Percentiles rank a stretch among this genome's conserved stretches.
These are phyloP conservation scores for Mormyrus lacerda DNA, from an alignment of 2,113 vertebrate genomes.

Conservation along the genomic window DNA sequence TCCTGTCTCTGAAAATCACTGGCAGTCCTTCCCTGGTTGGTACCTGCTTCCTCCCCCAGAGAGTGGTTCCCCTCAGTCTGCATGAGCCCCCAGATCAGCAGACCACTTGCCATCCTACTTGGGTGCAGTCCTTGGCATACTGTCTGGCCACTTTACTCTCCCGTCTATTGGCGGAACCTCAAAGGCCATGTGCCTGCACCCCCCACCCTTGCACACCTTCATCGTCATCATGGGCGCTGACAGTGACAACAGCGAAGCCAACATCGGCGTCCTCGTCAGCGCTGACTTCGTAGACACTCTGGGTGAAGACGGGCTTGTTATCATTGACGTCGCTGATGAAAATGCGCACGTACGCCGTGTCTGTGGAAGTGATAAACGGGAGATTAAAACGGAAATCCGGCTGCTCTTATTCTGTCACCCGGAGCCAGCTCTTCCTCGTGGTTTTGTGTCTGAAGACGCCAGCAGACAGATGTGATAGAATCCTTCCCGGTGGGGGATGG, in stretches of 20 bases:
- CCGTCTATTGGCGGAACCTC: background rate
- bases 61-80: background rate
- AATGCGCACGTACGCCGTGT: slow-evolving; percentile 71
- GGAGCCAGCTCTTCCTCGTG: slow-evolving; percentile 45
- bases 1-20: background rate
- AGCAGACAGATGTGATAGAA: slow-evolving; percentile 47
- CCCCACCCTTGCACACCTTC: slow-evolving; percentile 61
- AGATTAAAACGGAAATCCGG: slow-evolving; percentile 39
- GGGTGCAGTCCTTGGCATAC: background rate
- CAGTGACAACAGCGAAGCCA: slow-evolving; percentile 65
- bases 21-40: background rate
- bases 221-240: slow-evolving; percentile 75
- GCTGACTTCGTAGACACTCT: slow-evolving; percentile 64
- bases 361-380: slow-evolving; percentile 52
- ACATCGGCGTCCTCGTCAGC: slow-evolving; percentile 77
- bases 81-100: background rate
- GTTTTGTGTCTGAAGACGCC: slow-evolving; percentile 52
- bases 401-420: slow-evolving; percentile 60
- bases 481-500: slow-evolving; percentile 46
- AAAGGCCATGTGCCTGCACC: background rate
- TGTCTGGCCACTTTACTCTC: background rate
- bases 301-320: slow-evolving; percentile 75
- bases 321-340: slow-evolving; percentile 82
- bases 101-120: background rate
- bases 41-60: background rate